Conservation (phyloP, 2,113 vertebrate genomes). For the Ceyx cyanopectus region DNA sequence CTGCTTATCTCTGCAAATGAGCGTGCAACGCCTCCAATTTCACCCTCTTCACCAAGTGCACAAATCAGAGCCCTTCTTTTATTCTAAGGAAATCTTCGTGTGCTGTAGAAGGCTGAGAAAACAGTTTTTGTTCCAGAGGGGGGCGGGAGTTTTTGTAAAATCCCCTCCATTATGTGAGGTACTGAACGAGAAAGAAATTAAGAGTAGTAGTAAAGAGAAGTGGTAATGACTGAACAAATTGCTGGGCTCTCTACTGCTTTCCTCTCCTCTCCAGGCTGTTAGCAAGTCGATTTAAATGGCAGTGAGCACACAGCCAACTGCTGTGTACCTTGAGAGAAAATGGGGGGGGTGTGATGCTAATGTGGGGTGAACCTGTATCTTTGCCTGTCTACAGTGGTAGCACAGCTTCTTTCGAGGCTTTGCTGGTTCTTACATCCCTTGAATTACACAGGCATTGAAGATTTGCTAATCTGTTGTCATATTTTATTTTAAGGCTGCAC, state of each 20-base stretch:
- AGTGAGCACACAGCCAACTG: not conserved
- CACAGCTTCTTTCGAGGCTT: not conserved
- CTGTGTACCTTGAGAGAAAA: not conserved
- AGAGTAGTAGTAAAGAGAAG: not conserved
- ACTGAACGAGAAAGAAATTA: conserved; percentile 3
- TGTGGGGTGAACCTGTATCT: not conserved
- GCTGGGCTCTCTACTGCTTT: not conserved
- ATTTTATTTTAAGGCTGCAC: not conserved
- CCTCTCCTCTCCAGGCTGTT: not conserved
- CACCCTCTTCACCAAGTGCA: not conserved
- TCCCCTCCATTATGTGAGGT: not conserved
- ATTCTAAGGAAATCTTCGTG: not conserved
- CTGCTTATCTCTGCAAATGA: not conserved
- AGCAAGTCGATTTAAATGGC: conserved; percentile 10
- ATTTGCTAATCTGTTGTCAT: not conserved
- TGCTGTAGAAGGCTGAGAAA: not conserved
- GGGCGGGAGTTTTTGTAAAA: not conserved
- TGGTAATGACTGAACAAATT: conserved; percentile 2
- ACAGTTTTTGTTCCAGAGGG: not conserved
- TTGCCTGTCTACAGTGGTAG: not conserved
- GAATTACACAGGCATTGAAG: not conserved
- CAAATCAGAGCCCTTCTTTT: not conserved
- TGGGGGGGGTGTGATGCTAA: not conserved
- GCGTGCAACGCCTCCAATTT: not conserved
- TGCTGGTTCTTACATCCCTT: not conserved